Evolutionary conservation across 2,113 vertebrate genomes (phyloP).

Genomic region (Oncorhynchus kisutch): DNA sequence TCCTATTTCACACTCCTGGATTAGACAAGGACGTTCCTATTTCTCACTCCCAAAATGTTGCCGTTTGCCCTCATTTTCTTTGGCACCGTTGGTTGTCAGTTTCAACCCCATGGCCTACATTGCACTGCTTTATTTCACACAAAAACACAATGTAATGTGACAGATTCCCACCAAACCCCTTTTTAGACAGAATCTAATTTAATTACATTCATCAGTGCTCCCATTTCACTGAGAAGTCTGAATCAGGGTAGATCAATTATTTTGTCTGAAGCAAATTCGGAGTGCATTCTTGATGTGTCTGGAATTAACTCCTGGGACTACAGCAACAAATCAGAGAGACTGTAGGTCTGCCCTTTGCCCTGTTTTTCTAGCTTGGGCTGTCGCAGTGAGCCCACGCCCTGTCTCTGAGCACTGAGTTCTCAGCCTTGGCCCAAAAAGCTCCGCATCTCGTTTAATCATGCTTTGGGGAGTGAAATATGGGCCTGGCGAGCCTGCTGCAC

Average conservation of each 20-base stretch:
- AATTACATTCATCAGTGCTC: slow-evolving; percentile 16
- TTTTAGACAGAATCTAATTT: slow-evolving; percentile 24
- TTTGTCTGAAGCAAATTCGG: background rate
- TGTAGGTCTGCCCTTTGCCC: slow-evolving; percentile 43
- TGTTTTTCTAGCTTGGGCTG: slow-evolving; percentile 28
- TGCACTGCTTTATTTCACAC: slow-evolving; percentile 9
- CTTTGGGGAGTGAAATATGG: slow-evolving; percentile 74
- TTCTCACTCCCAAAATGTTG: slow-evolving; percentile 45
- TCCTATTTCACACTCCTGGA: slow-evolving; percentile 1
- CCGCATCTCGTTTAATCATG: slow-evolving; percentile 71
- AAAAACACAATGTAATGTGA: slow-evolving; percentile 39
- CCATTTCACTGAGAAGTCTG: slow-evolving; percentile 11
- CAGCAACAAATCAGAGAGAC: slow-evolving; percentile 29
- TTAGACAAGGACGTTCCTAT: slow-evolving; percentile 31
- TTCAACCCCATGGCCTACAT: slow-evolving; percentile 57
- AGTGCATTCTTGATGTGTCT: background rate
- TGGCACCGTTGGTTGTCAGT: slow-evolving; percentile 43
- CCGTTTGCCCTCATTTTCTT: slow-evolving; percentile 64
- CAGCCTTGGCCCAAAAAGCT: slow-evolving; percentile 48
- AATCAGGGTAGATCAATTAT: slow-evolving; percentile 19
- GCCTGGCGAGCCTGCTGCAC: slow-evolving; percentile 52
- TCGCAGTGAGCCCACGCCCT: slow-evolving; percentile 49
- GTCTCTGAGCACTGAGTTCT: slow-evolving; percentile 22
- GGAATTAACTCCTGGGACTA: slow-evolving; percentile 16
- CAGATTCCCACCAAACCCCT: slow-evolving; percentile 24